Conservation (phyloP, 2,797 vertebrate species). For the Amblyopsis hoosieri region DNA sequence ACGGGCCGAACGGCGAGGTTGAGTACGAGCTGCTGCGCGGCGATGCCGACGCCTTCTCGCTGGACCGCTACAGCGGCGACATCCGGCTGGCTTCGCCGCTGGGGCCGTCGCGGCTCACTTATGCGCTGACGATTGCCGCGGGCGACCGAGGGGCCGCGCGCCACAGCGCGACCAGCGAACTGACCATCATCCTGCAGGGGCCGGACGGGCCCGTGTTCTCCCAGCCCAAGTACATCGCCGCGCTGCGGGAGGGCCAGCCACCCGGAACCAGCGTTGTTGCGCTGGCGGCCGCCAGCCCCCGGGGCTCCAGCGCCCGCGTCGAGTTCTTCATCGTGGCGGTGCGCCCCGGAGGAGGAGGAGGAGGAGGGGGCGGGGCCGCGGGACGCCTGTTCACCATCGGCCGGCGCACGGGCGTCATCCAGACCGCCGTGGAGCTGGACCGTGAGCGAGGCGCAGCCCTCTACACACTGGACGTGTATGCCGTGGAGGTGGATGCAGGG, state of each 20-base stretch:
- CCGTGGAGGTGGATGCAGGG: slow-evolving; percentile 88
- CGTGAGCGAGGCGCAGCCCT: slow-evolving; percentile 92
- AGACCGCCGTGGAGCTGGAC: slow-evolving; percentile 94
- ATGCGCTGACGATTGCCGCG: slow-evolving; percentile 92
- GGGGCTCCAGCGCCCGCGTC: slow-evolving; percentile 85
- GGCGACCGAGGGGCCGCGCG: slow-evolving; percentile 90
- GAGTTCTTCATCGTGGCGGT: slow-evolving; percentile 97
- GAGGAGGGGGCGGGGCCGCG: slow-evolving; percentile 78
- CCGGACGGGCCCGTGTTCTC: slow-evolving; percentile 92
- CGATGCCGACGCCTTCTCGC: slow-evolving; percentile 90
- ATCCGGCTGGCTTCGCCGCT: slow-evolving; percentile 89
- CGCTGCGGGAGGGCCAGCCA: slow-evolving; percentile 94
- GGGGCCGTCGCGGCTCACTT: slow-evolving; percentile 87
- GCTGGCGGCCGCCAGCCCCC: slow-evolving; percentile 88
- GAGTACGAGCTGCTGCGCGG: slow-evolving; percentile 94
- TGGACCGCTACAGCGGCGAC: slow-evolving; percentile 96
- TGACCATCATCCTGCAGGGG: slow-evolving; percentile 92
- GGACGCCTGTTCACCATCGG: slow-evolving; percentile 96
- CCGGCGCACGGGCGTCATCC: slow-evolving; percentile 87
- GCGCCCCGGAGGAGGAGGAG: slow-evolving; percentile 77
- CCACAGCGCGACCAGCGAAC: slow-evolving; percentile 87
- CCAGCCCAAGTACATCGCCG: slow-evolving; percentile 95
- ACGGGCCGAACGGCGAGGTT: slow-evolving; percentile 93
- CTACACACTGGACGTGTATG: slow-evolving; percentile 95
- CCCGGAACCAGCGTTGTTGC: slow-evolving; percentile 94